Evolutionary conservation across 2,888 invertebrate species (phyloP).

Genomic region (Cyclophora punctaria): DNA sequence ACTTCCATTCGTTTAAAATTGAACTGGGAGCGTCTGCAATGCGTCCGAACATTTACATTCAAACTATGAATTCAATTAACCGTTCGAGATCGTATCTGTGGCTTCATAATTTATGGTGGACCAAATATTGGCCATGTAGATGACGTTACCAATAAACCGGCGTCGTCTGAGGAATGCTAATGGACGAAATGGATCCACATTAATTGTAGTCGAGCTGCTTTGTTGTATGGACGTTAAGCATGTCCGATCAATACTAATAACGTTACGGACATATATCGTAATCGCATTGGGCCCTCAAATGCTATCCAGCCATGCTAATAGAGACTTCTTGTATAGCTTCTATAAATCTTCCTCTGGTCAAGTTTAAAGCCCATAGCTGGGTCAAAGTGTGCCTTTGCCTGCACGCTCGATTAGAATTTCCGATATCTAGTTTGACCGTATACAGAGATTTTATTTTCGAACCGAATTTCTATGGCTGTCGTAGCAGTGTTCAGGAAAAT

Average conservation of each 20-base stretch:
- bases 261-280: neutral
- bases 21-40: constrained; percentile 26
- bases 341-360: no score
- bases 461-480: constrained; percentile 29
- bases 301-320: constrained; percentile 22
- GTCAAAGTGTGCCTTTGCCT: neutral
- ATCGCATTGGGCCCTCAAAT: no score
- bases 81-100: constrained; percentile 23
- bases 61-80: constrained; percentile 37
- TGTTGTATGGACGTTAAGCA: constrained; percentile 19
- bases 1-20: constrained; percentile 34
- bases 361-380: no score
- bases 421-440: constrained; percentile 30
- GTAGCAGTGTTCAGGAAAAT: constrained; percentile 22
- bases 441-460: constrained; percentile 40
- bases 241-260: constrained; percentile 13
- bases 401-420: constrained; percentile 42
- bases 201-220: constrained; percentile 38
- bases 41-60: constrained; percentile 32
- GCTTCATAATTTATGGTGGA: constrained; percentile 38
- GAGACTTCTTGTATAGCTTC: constrained; percentile 15
- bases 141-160: constrained; percentile 48
- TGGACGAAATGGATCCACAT: constrained; percentile 46
- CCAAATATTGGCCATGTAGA: constrained; percentile 47
- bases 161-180: constrained; percentile 50